Percentiles rank a stretch among this genome's conserved stretches.
These are phyloP conservation scores for Colaptes auratus DNA, from an alignment of 2,113 vertebrate genomes.

Conservation along the genomic window DNA sequence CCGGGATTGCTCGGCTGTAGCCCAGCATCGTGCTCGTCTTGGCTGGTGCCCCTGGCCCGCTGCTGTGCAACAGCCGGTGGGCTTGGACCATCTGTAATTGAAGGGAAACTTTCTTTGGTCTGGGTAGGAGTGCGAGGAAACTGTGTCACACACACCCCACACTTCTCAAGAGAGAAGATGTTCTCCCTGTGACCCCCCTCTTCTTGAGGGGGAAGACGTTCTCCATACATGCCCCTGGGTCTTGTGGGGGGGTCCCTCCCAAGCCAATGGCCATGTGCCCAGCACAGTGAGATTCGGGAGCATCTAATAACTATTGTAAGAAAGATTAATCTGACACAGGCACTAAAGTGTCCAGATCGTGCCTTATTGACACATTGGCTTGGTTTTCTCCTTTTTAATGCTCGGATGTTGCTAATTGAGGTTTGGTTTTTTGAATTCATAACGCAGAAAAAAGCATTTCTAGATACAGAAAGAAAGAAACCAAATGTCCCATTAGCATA, in stretches of 20 bases:
- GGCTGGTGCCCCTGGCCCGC: not conserved
- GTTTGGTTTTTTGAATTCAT: not conserved
- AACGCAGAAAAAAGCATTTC: not conserved
- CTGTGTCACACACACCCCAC: not conserved
- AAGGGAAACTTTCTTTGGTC: not conserved
- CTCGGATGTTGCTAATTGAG: not conserved
- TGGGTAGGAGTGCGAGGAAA: accelerated
- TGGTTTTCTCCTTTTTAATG: not conserved
- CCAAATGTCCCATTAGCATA: not conserved
- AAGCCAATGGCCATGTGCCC: not conserved
- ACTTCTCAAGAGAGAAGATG: not conserved
- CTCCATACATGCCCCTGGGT: not conserved
- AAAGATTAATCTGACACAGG: not conserved
- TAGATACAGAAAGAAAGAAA: not conserved
- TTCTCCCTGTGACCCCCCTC: not conserved
- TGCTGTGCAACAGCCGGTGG: not conserved
- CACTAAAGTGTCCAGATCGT: not conserved
- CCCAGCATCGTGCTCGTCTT: not conserved
- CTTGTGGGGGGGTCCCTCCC: not conserved
- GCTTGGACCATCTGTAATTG: accelerated
- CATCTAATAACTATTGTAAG: not conserved
- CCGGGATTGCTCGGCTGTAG: not conserved
- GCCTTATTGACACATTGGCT: not conserved
- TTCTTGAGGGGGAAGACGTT: not conserved
- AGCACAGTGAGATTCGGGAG: not conserved